phyloP scores from a whole-genome alignment of 2,888 invertebrate genomes.

The Coenonympha arcania region DNA sequence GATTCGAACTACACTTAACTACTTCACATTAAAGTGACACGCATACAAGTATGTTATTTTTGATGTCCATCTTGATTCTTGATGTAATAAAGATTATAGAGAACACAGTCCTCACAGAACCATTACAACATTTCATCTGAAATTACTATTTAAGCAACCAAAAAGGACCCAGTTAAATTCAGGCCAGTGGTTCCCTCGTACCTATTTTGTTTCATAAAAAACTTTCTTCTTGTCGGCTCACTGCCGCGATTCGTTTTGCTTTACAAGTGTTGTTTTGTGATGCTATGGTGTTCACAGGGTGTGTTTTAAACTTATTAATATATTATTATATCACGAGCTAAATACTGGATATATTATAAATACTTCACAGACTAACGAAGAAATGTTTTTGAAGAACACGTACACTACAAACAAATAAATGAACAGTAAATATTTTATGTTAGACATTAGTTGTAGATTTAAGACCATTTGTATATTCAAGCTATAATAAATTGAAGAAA shows the following conservation, averaged over 20 bases:
- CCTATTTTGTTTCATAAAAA: conserved; percentile 37
- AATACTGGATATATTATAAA: too few species aligned
- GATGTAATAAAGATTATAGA: background rate
- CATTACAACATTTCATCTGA: background rate
- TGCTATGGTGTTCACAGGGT: conserved; percentile 20
- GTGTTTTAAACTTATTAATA: background rate
- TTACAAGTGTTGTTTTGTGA: conserved; percentile 50
- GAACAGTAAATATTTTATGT: too few species aligned
- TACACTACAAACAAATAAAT: too few species aligned
- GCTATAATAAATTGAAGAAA: too few species aligned
- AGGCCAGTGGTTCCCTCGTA: conserved; percentile 31
- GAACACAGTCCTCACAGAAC: background rate
- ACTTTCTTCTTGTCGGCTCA: conserved; percentile 33
- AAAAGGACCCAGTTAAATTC: conserved; percentile 27
- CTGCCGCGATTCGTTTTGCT: conserved; percentile 55
- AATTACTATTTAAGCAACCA: background rate
- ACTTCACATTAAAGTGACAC: background rate
- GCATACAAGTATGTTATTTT: background rate
- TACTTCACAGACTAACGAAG: too few species aligned
- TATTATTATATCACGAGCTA: background rate
- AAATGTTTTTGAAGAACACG: too few species aligned
- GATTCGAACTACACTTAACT: too few species aligned
- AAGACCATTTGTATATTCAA: too few species aligned
- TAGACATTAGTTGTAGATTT: too few species aligned
- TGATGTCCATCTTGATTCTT: background rate